These are phyloP conservation scores for Ibycter americanus DNA, from an alignment of 2,797 vertebrate species.

Conservation along the genomic window DNA sequence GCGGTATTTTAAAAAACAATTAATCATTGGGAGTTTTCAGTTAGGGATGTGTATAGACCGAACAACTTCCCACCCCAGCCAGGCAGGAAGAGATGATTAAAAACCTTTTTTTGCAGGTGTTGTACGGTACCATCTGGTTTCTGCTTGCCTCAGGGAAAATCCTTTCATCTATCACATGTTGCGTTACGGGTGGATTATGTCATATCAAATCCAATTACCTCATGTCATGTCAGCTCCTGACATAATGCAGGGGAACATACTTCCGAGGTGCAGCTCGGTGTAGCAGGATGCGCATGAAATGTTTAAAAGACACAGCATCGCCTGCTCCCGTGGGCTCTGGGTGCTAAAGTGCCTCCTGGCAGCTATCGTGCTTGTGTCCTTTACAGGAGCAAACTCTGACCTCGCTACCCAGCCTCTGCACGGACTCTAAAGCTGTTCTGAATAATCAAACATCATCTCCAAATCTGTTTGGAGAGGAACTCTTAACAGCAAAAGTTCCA, in stretches of 20 bases:
- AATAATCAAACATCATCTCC: neutral
- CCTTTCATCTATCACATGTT: conserved; percentile 52
- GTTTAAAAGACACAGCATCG: neutral
- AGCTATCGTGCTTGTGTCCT: neutral
- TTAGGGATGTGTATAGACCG: neutral
- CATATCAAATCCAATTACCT: conserved; percentile 61
- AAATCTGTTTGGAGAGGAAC: neutral
- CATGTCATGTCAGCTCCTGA: conserved; percentile 40
- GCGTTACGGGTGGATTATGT: conserved; percentile 49
- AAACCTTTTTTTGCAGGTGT: conserved; percentile 6
- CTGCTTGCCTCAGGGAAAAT: conserved; percentile 49
- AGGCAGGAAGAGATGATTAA: conserved; percentile 20
- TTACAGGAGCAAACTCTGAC: neutral
- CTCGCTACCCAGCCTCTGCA: neutral
- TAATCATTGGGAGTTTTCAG: conserved; percentile 7
- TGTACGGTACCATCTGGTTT: conserved; percentile 8
- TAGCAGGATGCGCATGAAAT: neutral
- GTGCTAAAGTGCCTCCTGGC: neutral
- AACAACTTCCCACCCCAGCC: neutral
- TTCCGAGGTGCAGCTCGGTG: neutral
- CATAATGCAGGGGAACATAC: conserved; percentile 15
- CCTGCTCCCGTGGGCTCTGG: neutral
- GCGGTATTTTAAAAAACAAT: conserved; percentile 14
- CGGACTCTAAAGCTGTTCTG: neutral
- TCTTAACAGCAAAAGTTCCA: neutral